These are phyloP conservation scores for Anoncus sp. DNA, from an alignment of 2,888 invertebrate genomes.

Conservation along the genomic window DNA sequence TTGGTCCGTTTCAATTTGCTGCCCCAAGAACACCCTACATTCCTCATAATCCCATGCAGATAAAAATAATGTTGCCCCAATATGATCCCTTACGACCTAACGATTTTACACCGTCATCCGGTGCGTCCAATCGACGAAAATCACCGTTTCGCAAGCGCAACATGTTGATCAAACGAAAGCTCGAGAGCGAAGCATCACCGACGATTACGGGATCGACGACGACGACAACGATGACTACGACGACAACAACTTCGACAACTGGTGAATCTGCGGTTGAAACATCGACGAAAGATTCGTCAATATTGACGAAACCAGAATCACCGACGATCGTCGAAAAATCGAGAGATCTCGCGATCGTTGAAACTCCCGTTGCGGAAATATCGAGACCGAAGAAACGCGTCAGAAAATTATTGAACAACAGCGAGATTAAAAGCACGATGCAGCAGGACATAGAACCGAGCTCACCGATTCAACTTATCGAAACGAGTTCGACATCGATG, in stretches of 20 bases:
- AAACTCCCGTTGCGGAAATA: neutral
- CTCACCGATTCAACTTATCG: constrained; percentile 25
- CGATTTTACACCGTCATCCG: constrained; percentile 43
- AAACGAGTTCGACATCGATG: constrained; percentile 19
- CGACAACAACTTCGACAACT: too few relatives aligned
- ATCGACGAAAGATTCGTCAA: constrained; percentile 14
- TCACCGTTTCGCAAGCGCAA: constrained; percentile 64
- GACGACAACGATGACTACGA: too few relatives aligned
- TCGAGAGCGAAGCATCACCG: constrained; percentile 57
- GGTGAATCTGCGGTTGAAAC: too few relatives aligned
- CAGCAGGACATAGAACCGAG: constrained; percentile 36
- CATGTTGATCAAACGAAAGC: constrained; percentile 51
- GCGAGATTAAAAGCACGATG: constrained; percentile 2
- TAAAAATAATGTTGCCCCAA: constrained; percentile 78
- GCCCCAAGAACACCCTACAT: constrained; percentile 78
- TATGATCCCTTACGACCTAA: constrained; percentile 75
- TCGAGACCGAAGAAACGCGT: constrained; percentile 42
- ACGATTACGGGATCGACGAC: neutral
- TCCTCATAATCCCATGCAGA: constrained; percentile 79
- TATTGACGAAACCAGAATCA: neutral
- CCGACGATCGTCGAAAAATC: constrained; percentile 14
- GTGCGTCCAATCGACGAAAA: constrained; percentile 36
- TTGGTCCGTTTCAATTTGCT: constrained; percentile 80
- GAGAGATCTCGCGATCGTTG: neutral
- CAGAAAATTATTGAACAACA: constrained; percentile 44